Conservation (phyloP, 2,888 invertebrate genomes). For the Drosophila colorata region DNA sequence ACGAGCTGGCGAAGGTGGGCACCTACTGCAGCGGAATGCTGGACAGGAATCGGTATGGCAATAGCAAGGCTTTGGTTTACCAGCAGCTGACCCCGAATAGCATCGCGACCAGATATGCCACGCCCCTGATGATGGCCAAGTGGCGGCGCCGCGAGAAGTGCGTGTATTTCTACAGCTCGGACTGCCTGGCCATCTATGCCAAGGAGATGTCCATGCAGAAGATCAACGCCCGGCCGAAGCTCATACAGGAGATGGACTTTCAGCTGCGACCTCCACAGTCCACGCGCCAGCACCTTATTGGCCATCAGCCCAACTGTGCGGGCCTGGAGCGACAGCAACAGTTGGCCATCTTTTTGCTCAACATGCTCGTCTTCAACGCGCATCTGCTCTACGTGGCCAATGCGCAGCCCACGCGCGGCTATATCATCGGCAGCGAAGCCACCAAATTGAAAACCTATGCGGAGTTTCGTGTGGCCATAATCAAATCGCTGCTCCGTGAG, state of each 20-base stretch:
- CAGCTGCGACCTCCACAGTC: conserved; percentile 50
- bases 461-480: conserved; percentile 61
- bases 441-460: conserved; percentile 51
- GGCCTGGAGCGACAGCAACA: conserved; percentile 60
- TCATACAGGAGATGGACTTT: conserved; percentile 70
- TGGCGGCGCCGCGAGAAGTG: conserved; percentile 64
- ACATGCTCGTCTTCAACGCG: conserved; percentile 65
- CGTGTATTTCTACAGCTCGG: conserved; percentile 73
- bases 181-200: conserved; percentile 72
- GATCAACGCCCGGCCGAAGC: conserved; percentile 60
- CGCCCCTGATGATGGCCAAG: conserved; percentile 72
- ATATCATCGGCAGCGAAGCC: conserved; percentile 2
- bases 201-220: conserved; percentile 65
- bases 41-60: conserved; percentile 72
- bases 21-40: conserved; percentile 72
- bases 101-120: conserved; percentile 64
- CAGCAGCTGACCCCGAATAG: conserved; percentile 49
- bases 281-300: conserved; percentile 49
- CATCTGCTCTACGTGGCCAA: conserved; percentile 58
- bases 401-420: conserved; percentile 31
- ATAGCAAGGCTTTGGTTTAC: conserved; percentile 68
- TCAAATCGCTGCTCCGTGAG: conserved; percentile 56
- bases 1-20: conserved; percentile 52
- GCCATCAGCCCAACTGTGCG: conserved; percentile 56
- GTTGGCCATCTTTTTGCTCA: conserved; percentile 60